phyloP scores from a whole-genome alignment of 2,888 invertebrate species.

The Chaetoderma sp. region DNA sequence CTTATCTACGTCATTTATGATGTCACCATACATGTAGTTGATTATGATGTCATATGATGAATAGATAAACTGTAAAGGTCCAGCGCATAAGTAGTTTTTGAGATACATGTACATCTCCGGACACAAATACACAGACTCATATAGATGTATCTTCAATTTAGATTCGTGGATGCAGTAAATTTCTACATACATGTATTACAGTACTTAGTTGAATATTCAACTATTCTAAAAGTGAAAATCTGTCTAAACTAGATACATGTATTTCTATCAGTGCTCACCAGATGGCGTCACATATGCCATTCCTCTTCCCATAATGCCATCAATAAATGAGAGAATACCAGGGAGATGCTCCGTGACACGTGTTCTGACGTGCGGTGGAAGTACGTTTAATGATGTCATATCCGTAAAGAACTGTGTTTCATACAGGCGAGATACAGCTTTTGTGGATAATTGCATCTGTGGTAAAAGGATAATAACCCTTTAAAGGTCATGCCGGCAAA shows the following conservation, averaged over 20 bases:
- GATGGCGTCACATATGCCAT: conserved; percentile 80
- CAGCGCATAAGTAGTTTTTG: too few relatives aligned
- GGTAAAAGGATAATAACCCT: too few relatives aligned
- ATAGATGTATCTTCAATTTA: neutral
- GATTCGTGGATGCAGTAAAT: neutral
- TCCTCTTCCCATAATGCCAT: conserved; percentile 76
- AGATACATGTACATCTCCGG: too few relatives aligned
- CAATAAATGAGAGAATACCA: conserved; percentile 82
- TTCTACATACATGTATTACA: neutral
- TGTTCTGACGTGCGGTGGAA: conserved; percentile 79
- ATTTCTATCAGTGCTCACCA: conserved; percentile 71
- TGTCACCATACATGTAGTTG: too few relatives aligned
- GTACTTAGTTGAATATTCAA: conserved; percentile 1
- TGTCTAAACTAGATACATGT: conserved; percentile 2
- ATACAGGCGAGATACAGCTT: conserved; percentile 76
- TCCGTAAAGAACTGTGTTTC: conserved; percentile 88
- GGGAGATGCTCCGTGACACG: conserved; percentile 86
- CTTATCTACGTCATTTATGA: too few relatives aligned
- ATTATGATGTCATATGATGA: too few relatives aligned
- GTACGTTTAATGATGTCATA: conserved; percentile 79
- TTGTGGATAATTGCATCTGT: conserved; percentile 73
- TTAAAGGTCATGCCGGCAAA: too few relatives aligned
- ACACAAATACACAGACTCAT: too few relatives aligned
- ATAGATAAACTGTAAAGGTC: too few relatives aligned
- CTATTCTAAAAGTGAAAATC: neutral